Base-by-base conservation (phyloP, 2,888 invertebrate genomes). In the Panzeria rudis region DNA sequence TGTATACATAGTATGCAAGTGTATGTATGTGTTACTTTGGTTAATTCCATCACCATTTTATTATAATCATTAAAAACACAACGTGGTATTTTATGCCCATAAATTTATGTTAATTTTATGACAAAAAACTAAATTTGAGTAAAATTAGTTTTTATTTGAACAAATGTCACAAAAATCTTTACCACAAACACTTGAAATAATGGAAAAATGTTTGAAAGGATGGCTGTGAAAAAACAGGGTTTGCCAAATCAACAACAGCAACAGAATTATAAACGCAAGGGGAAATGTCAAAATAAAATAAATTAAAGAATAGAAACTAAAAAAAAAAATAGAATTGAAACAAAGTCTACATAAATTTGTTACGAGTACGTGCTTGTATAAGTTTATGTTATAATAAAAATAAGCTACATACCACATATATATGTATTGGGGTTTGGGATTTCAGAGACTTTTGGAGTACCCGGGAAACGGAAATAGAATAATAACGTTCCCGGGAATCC, bases 301-400 rank as follows among this genome's bases (percentile, higher is more conserved):
- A 15, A 44, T 25, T 17, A 54, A 61, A 59, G 25, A 23, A 25
- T 47, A 13, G 29, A 35, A 54, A 35, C 41, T 25, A 41, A 3
- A 11, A 52, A 8, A 50, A 59, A n/a, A n/a, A n/a, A n/a, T n/a
- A n/a, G n/a, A n/a, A 44, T 13, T 38, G 29, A 29, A 32, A 41
- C 25, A 64, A 56, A 76, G 32, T 56, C 61, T 29, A 66, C 64
- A 80, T 72, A 77, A 84, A 84, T 84, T 80, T 76, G 44, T 81
- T 80, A 66, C 38, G 75, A 77, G 68, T 68, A 84, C 84, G 84
- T 84, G 80, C 68, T 81, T 72, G 54, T 61, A 17, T 81, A 68
- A 81, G n/a, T 52, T 80, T 66, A 73, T 73, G 41, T 52, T 59
- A 17, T 62, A 4, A 41, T 20, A 52, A 47, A 38, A 23, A 32